phyloP scores from a whole-genome alignment of 2,888 invertebrate genomes.

The Scaptomyza polygonia region DNA sequence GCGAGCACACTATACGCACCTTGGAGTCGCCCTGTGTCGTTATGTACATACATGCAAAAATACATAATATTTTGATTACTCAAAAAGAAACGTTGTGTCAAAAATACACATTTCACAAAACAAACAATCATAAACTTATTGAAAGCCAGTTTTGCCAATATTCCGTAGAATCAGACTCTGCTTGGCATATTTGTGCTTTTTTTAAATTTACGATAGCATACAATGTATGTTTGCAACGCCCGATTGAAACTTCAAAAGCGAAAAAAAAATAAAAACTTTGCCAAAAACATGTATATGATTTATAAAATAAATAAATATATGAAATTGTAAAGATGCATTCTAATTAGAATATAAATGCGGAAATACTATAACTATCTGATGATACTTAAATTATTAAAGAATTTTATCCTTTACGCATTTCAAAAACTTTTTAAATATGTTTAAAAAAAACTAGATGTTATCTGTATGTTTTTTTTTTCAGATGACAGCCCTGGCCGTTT shows the following conservation, averaged over 20 bases:
- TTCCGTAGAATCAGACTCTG: not conserved
- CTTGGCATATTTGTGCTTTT: too few relatives aligned
- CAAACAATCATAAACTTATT: conserved; percentile 4
- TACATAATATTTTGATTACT: conserved; percentile 79
- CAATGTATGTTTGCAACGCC: not conserved
- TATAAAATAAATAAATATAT: not conserved
- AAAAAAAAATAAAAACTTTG: not conserved
- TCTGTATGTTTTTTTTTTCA: not conserved
- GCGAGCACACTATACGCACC: conserved; percentile 75
- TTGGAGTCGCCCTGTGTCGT: conserved; percentile 82
- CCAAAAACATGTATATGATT: not conserved
- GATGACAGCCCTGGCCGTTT: conserved; percentile 11
- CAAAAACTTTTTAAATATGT: too few relatives aligned
- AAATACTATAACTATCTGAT: not conserved
- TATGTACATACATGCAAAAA: conserved; percentile 70
- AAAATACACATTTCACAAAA: not conserved
- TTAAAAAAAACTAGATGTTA: too few relatives aligned
- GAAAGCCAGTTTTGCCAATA: conserved; percentile 9
- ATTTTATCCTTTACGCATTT: not conserved
- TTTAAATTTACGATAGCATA: not conserved
- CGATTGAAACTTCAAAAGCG: not conserved
- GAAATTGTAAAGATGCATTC: not conserved
- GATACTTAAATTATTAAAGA: not conserved
- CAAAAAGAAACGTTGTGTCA: conserved; percentile 24
- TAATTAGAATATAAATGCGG: not conserved